Percentiles rank a stretch among this genome's conserved stretches.
phyloP scores from a whole-genome alignment of 2,113 vertebrate species.

The Notechis scutatus region DNA sequence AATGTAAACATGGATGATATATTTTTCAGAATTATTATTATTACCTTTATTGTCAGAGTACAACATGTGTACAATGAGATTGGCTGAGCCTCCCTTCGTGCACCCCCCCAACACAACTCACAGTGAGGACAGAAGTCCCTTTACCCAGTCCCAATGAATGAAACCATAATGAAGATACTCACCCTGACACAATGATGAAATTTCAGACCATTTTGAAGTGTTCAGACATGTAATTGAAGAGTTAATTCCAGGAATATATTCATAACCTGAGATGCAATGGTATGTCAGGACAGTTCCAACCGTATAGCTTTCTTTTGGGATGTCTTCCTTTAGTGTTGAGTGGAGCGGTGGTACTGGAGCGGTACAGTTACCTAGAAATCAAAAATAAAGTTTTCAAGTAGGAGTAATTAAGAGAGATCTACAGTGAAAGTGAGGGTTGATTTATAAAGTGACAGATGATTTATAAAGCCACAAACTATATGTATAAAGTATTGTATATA shows the following conservation, averaged over 20 bases:
- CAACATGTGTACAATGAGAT: no score
- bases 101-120: no score
- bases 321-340: not conserved
- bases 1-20: no score
- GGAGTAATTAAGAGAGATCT: not conserved
- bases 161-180: slow-evolving; percentile 19
- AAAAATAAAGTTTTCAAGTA: not conserved
- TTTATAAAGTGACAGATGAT: not conserved
- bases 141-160: no score
- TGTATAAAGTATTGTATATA: not conserved
- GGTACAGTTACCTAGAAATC: slow-evolving; percentile 37
- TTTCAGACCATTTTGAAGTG: slow-evolving; percentile 15
- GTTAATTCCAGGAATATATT: not conserved
- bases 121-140: no score
- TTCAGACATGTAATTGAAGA: slow-evolving; percentile 38
- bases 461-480: not conserved
- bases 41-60: no score
- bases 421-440: not conserved
- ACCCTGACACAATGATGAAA: slow-evolving; percentile 28
- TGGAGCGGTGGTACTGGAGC: accelerated
- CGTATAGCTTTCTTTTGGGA: not conserved
- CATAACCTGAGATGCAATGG: slow-evolving; percentile 41
- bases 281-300: slow-evolving; percentile 27
- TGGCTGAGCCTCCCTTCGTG: no score
- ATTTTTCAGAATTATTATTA: no score